These are phyloP conservation scores for Stichopus horrens DNA, from an alignment of 53 echinoderm and acorn worm species.

Conservation along the genomic window DNA sequence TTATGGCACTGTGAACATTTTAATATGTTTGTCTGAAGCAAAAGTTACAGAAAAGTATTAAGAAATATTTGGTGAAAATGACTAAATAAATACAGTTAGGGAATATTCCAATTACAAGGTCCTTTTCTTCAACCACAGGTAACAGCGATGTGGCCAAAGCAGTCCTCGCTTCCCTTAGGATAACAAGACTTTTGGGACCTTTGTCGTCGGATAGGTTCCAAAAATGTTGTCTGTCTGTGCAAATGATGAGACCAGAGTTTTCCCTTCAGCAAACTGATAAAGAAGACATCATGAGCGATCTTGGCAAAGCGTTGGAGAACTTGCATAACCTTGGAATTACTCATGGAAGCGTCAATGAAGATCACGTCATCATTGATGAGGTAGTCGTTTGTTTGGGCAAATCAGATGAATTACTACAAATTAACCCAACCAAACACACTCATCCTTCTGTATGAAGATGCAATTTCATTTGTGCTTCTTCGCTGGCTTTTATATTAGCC, in stretches of 20 bases:
- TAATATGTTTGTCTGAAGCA: no score
- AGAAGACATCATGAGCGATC: slow-evolving; percentile 67
- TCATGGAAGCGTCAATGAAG: slow-evolving; percentile 71
- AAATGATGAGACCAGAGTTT: slow-evolving; percentile 55
- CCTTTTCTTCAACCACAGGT: neutral
- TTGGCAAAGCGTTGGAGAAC: slow-evolving; percentile 72
- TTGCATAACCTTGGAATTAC: slow-evolving; percentile 72
- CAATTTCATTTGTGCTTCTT: no score
- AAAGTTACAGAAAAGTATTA: no score
- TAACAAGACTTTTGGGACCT: neutral
- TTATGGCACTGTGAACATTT: no score
- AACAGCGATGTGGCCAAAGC: neutral
- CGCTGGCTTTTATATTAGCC: no score
- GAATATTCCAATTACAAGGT: no score
- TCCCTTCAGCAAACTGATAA: slow-evolving; percentile 60
- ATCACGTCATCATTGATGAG: slow-evolving; percentile 81
- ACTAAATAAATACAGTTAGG: no score
- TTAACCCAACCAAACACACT: no score
- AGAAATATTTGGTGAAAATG: no score
- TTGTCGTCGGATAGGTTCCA: slow-evolving; percentile 7
- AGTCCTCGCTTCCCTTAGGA: neutral
- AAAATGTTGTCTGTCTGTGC: slow-evolving; percentile 59
- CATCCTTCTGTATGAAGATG: no score
- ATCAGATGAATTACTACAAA: no score
- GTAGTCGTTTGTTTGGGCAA: slow-evolving; percentile 37